A percentile compares a stretch with the other conserved stretches of the same genome.
Evolutionary conservation across 2,888 invertebrate species (phyloP).

Genomic region (Osedax frankpressi): DNA sequence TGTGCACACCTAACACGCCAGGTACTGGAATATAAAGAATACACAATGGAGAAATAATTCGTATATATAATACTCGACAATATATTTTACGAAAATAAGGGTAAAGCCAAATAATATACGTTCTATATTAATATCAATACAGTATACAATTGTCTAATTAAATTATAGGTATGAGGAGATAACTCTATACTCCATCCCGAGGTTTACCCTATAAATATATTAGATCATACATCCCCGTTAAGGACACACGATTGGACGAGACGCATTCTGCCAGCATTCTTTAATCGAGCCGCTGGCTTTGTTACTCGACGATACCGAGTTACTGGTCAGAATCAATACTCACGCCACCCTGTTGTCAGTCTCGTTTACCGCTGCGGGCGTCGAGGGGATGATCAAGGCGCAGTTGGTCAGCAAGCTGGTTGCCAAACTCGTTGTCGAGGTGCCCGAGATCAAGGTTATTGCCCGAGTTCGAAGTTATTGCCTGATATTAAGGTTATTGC

Average conservation of each 20-base stretch:
- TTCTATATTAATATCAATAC: no score
- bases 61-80: no score
- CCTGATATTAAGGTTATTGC: no score
- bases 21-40: no score
- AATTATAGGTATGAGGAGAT: background rate
- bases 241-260: slow-evolving; percentile 45
- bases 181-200: background rate
- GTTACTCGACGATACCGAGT: slow-evolving; percentile 43
- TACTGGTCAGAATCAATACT: slow-evolving; percentile 42
- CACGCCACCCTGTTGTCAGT: slow-evolving; percentile 44
- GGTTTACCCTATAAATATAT: no score
- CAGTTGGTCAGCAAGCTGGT: slow-evolving; percentile 39
- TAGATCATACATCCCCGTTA: no score
- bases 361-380: slow-evolving; percentile 41
- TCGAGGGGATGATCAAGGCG: slow-evolving; percentile 42
- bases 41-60: no score
- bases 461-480: no score
- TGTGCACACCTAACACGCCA: no score
- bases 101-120: no score
- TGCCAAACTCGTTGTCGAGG: slow-evolving; percentile 38
- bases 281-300: slow-evolving; percentile 39
- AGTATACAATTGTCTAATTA: background rate
- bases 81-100: no score
- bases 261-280: slow-evolving; percentile 38
- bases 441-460: slow-evolving; percentile 46